phyloP scores from a whole-genome alignment of 2,888 invertebrate species.

The Tuta absoluta region DNA sequence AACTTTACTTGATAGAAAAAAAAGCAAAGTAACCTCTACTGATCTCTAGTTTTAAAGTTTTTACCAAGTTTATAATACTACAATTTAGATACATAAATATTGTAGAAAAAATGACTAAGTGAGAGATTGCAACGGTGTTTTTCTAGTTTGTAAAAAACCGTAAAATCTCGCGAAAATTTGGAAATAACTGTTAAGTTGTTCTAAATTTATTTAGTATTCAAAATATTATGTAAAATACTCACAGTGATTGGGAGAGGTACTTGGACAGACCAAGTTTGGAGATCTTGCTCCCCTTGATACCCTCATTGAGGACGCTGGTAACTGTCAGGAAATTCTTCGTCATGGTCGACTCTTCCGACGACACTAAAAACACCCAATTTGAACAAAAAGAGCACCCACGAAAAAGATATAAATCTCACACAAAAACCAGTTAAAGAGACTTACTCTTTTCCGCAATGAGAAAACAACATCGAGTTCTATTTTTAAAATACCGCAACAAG shows the following conservation, averaged over 20 bases:
- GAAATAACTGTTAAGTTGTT: too few relatives aligned
- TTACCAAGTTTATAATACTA: too few relatives aligned
- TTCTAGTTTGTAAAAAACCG: too few relatives aligned
- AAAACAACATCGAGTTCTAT: slow-evolving; percentile 73
- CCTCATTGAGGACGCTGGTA: slow-evolving; percentile 85
- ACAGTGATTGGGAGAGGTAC: slow-evolving; percentile 90
- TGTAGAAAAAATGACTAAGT: too few relatives aligned
- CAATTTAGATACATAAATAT: too few relatives aligned
- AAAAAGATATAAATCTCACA: slow-evolving; percentile 33
- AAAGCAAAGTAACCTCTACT: too few relatives aligned
- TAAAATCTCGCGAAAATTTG: too few relatives aligned
- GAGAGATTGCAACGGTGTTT: too few relatives aligned
- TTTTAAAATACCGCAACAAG: slow-evolving; percentile 61
- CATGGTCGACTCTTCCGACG: slow-evolving; percentile 75
- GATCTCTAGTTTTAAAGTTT: too few relatives aligned
- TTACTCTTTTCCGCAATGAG: slow-evolving; percentile 67
- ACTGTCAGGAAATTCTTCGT: slow-evolving; percentile 83
- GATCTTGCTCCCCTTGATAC: slow-evolving; percentile 88
- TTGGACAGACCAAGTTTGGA: slow-evolving; percentile 87
- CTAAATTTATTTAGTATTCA: too few relatives aligned
- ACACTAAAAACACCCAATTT: slow-evolving; percentile 51
- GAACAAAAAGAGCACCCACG: slow-evolving; percentile 18
- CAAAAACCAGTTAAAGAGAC: slow-evolving; percentile 43
- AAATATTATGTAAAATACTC: slow-evolving; percentile 72
- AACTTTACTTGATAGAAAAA: too few relatives aligned